These are phyloP conservation scores for Episyrphus balteatus DNA, from an alignment of 1,140 invertebrate species.

Conservation along the genomic window DNA sequence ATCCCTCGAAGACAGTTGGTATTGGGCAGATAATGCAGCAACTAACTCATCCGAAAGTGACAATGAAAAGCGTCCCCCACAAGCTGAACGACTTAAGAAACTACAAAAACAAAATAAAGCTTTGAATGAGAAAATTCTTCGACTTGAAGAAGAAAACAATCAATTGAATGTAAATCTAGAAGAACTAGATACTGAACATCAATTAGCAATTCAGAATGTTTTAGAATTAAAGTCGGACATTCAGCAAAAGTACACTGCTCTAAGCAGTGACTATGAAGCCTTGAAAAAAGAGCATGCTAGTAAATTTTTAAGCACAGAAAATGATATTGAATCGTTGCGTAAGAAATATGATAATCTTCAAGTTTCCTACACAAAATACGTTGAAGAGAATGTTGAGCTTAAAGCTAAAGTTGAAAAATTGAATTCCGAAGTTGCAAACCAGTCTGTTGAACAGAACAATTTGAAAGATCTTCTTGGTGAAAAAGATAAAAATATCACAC, in stretches of 20 bases:
- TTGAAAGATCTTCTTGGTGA: not conserved
- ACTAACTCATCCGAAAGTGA: too few species aligned
- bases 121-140: slow-evolving; percentile 38
- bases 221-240: slow-evolving; percentile 49
- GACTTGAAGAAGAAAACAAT: slow-evolving; percentile 41
- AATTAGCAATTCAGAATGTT: slow-evolving; percentile 52
- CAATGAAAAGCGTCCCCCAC: too few species aligned
- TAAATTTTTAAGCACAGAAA: slow-evolving; percentile 21
- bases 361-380: not conserved
- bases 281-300: slow-evolving; percentile 18
- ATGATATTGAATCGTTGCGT: slow-evolving; percentile 16
- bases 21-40: too few species aligned
- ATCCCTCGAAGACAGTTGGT: too few species aligned
- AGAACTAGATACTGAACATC: slow-evolving; percentile 61
- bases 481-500: slow-evolving; percentile 10
- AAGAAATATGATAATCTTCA: slow-evolving; percentile 10
- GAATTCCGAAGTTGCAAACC: slow-evolving; percentile 1
- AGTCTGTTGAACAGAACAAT: not conserved
- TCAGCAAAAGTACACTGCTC: slow-evolving; percentile 40
- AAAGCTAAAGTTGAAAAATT: slow-evolving; percentile 22
- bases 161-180: slow-evolving; percentile 49
- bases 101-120: slow-evolving; percentile 7
- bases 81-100: too few species aligned
- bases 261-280: slow-evolving; percentile 4
- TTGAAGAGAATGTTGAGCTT: slow-evolving; percentile 37